A percentile compares a stretch with the other conserved stretches of the same genome.
phyloP scores from a whole-genome alignment of 1,140 invertebrate genomes.

The Nephotettix cincticeps region DNA sequence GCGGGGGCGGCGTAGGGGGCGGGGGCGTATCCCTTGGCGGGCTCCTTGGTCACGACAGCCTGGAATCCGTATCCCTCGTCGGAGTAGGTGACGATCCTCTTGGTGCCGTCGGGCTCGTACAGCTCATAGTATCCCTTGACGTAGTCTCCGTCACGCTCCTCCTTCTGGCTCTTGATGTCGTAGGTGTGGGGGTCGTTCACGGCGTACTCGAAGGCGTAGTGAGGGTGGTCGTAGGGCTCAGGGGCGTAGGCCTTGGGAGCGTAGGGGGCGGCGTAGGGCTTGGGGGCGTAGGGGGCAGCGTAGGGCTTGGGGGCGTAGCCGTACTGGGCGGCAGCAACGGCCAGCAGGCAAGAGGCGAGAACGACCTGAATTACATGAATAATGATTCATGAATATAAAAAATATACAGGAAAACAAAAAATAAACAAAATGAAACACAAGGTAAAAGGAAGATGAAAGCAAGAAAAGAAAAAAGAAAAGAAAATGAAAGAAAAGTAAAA shows the following conservation, averaged over 20 bases:
- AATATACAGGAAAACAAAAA: too few species aligned
- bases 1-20: not conserved
- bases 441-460: too few species aligned
- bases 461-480: too few species aligned
- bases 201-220: slow-evolving; percentile 44
- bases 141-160: slow-evolving; percentile 38
- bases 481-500: too few species aligned
- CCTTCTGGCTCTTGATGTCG: slow-evolving; percentile 45
- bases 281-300: not conserved
- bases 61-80: slow-evolving; percentile 30
- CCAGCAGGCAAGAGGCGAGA: slow-evolving; percentile 1
- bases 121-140: slow-evolving; percentile 37
- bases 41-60: slow-evolving; percentile 24
- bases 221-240: slow-evolving; percentile 36
- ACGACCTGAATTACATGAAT: slow-evolving; percentile 7
- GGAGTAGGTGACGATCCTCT: slow-evolving; percentile 38
- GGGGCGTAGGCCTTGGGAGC: slow-evolving; percentile 30
- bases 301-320: not conserved
- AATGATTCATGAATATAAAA: too few species aligned
- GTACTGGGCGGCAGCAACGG: slow-evolving; percentile 10
- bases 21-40: not conserved
- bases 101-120: slow-evolving; percentile 39
- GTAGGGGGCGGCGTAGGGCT: not conserved
- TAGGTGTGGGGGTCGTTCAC: slow-evolving; percentile 45
- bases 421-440: too few species aligned